Evolutionary conservation across 35 echinoderm and acorn worm genomes (phyloP).

Genomic region (Lytechinus variegatus): DNA sequence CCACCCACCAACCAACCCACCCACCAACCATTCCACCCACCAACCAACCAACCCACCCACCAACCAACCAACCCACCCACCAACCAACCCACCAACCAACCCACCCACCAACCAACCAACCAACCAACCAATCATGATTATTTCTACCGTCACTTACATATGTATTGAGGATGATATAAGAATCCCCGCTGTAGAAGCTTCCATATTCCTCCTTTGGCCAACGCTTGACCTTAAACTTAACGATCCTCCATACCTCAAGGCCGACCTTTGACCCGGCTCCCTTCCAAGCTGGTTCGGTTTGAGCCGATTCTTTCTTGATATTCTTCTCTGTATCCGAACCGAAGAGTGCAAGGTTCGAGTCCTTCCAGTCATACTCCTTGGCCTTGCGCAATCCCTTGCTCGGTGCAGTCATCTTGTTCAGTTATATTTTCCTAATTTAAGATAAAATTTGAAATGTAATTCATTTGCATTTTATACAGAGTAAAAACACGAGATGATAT

Average conservation of each 20-base stretch:
- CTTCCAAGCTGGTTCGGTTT: constrained; percentile 71
- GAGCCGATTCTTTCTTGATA: constrained; percentile 76
- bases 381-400: constrained; percentile 51
- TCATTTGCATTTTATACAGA: too few species aligned
- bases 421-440: neutral
- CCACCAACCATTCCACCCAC: too few species aligned
- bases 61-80: too few species aligned
- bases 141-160: constrained; percentile 78
- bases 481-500: too few species aligned
- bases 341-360: constrained; percentile 79
- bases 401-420: neutral
- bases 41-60: too few species aligned
- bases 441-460: neutral
- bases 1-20: too few species aligned
- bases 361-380: constrained; percentile 85
- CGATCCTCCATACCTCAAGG: constrained; percentile 82
- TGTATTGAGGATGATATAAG: constrained; percentile 94
- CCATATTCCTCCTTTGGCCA: constrained; percentile 92
- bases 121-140: too few species aligned
- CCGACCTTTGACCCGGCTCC: constrained; percentile 65
- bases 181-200: constrained; percentile 87
- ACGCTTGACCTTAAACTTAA: constrained; percentile 85
- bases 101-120: too few species aligned
- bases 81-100: too few species aligned
- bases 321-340: constrained; percentile 75